Evolutionary conservation across 2,797 vertebrate species (phyloP), one percentile per base, ranked within the genome.

Genomic region (Phataginus tricuspis): DNA sequence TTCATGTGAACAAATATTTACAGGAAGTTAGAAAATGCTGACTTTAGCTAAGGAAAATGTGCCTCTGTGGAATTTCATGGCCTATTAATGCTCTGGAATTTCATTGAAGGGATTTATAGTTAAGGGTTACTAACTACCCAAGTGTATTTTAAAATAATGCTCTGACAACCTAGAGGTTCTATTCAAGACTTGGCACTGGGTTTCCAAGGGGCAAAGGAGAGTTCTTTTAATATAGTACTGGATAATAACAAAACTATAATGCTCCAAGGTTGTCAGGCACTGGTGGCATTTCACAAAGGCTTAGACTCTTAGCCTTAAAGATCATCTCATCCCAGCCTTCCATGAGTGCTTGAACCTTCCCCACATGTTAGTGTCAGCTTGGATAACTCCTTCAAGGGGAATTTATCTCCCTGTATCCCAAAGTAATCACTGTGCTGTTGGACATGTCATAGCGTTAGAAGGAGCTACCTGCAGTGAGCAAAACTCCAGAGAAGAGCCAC

Each of bases 11-110:
- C 10, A 78, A 97, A 84, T 98, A 98, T 98, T 98, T 98, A 98
- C 96, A 98, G 95, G 92, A 98, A 97, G 94, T 94, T 96, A 98
- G 96, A 98, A 98, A 98, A 96, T 98, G 97, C 98, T 98, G 97
- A 98, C 86, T 96, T 90, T 93, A 96, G 96, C 97, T 95, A 96
- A 97, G 95, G 88, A 97, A 98, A 98, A 98, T 95, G 86, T 66
- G 90, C 92, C 21, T 97, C 92, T 90, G n/a, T 39, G 15, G 95
- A 96, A 91, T 97, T 98, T 98, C 90, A 97, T 92, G 96, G 93
- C 78, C 89, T 90, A 98, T 98, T 97, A 98, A 97, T 64, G 90
- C 92, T 85, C 90, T 96, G 97, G 96, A 98, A 98, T 98, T 98
- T 97, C 97, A 98, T 90, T 98, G 97, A 98, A 68, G 78, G 64